Evolutionary conservation across 2,888 invertebrate genomes (phyloP).

Genomic region (Dicycla oo): DNA sequence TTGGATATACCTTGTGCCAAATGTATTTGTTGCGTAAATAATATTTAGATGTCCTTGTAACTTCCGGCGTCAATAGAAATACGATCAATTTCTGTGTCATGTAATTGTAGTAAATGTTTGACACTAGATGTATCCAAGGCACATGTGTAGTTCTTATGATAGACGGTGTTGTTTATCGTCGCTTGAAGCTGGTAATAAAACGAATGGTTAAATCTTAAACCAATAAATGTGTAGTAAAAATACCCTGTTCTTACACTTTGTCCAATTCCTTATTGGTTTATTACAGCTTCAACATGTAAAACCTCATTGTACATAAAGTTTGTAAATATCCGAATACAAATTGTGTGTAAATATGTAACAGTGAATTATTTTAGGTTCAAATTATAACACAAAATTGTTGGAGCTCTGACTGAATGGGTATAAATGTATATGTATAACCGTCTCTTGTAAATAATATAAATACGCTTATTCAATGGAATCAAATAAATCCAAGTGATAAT

Average conservation of each 20-base stretch:
- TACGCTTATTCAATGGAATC: slow-evolving; percentile 62
- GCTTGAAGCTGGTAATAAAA: slow-evolving; percentile 50
- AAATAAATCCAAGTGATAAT: slow-evolving; percentile 61
- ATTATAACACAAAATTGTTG: slow-evolving; percentile 56
- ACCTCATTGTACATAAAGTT: slow-evolving; percentile 66
- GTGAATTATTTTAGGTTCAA: slow-evolving; percentile 58
- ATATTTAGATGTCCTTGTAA: slow-evolving; percentile 5
- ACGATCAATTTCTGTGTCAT: slow-evolving; percentile 3
- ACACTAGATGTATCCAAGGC: slow-evolving; percentile 19
- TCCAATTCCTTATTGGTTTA: slow-evolving; percentile 12
- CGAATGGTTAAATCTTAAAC: slow-evolving; percentile 7
- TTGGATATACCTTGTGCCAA: slow-evolving; percentile 31
- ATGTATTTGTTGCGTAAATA: not conserved
- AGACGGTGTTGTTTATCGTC: slow-evolving; percentile 48
- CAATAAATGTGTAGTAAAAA: slow-evolving; percentile 4
- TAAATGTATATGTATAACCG: slow-evolving; percentile 31
- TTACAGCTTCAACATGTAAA: slow-evolving; percentile 50
- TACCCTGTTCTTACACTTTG: not conserved
- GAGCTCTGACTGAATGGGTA: slow-evolving; percentile 61
- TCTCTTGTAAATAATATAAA: slow-evolving; percentile 58
- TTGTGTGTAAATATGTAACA: slow-evolving; percentile 61
- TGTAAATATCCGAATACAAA: slow-evolving; percentile 61
- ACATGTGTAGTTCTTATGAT: slow-evolving; percentile 14
- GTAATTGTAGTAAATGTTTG: slow-evolving; percentile 9
- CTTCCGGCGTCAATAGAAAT: not conserved